These are phyloP conservation scores for Gila robusta DNA, from an alignment of 2,797 vertebrate species.

Conservation along the genomic window DNA sequence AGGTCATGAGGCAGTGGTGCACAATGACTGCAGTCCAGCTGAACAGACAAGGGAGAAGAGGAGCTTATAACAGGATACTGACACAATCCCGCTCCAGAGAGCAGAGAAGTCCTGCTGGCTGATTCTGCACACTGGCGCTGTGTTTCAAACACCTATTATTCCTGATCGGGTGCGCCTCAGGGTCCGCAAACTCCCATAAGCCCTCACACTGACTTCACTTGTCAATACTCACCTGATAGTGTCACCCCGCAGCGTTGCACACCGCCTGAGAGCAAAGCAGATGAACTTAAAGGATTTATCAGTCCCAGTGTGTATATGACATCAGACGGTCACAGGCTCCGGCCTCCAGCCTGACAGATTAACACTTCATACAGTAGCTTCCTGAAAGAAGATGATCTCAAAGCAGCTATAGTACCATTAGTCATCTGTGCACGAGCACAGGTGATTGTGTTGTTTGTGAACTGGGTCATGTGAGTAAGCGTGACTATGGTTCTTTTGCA, in stretches of 20 bases:
- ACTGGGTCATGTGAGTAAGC: slow-evolving; percentile 18
- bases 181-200: slow-evolving; percentile 20
- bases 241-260: slow-evolving; percentile 23
- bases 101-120: neutral
- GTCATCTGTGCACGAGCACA: slow-evolving; percentile 21
- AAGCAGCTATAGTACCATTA: slow-evolving; percentile 14
- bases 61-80: slow-evolving; percentile 2
- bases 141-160: slow-evolving; percentile 51
- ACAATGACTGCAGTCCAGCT: neutral
- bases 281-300: slow-evolving; percentile 17
- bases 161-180: slow-evolving; percentile 29
- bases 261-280: slow-evolving; percentile 5
- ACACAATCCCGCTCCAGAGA: slow-evolving; percentile 15
- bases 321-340: neutral
- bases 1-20: slow-evolving; percentile 16
- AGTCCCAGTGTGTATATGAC: neutral
- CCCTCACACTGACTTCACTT: slow-evolving; percentile 28
- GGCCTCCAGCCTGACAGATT: slow-evolving; percentile 7
- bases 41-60: neutral
- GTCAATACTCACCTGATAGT: slow-evolving; percentile 36
- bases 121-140: slow-evolving; percentile 9
- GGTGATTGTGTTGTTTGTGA: slow-evolving; percentile 11
- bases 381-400: slow-evolving; percentile 13
- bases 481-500: slow-evolving; percentile 26
- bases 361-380: slow-evolving; percentile 20